phyloP scores from a whole-genome alignment of 1,140 invertebrate genomes.

The Dendrolimus punctatus region DNA sequence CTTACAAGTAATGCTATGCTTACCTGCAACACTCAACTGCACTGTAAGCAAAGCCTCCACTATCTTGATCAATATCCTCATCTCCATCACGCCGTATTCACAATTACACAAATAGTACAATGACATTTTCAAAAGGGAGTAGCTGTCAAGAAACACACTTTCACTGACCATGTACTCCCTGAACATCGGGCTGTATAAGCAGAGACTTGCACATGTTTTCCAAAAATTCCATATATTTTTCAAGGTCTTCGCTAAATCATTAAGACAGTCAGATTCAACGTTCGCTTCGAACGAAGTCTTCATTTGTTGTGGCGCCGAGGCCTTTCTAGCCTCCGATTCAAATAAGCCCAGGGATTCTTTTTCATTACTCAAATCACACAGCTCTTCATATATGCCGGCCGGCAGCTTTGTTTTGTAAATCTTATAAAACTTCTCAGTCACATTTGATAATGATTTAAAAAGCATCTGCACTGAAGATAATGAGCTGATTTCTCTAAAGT shows the following conservation, averaged over 20 bases:
- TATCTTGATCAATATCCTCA: constrained; percentile 44
- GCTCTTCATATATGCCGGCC: constrained; percentile 31
- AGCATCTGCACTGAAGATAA: constrained; percentile 68
- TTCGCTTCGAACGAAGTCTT: constrained; percentile 13
- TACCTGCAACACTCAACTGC: constrained; percentile 57
- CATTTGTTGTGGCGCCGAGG: constrained; percentile 23
- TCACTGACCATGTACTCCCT: constrained; percentile 58
- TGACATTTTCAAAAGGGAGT: constrained; percentile 51
- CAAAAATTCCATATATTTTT: constrained; percentile 67
- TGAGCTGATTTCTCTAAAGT: constrained; percentile 48
- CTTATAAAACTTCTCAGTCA: constrained; percentile 58
- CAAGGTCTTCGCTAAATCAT: constrained; percentile 41
- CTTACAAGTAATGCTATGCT: constrained; percentile 15
- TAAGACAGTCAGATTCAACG: constrained; percentile 16
- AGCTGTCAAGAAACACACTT: constrained; percentile 37
- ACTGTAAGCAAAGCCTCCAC: constrained; percentile 60
- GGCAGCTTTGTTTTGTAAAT: constrained; percentile 48
- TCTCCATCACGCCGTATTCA: constrained; percentile 23
- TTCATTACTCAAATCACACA: constrained; percentile 43
- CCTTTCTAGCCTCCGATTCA: constrained; percentile 6
- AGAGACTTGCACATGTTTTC: constrained; percentile 73
- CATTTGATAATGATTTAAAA: constrained; percentile 66
- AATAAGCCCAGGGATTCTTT: constrained; percentile 20
- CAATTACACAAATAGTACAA: constrained; percentile 38
- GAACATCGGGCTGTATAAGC: constrained; percentile 74